Base-by-base conservation (phyloP, 2,113 vertebrate species). In the Silurus asotus region DNA sequence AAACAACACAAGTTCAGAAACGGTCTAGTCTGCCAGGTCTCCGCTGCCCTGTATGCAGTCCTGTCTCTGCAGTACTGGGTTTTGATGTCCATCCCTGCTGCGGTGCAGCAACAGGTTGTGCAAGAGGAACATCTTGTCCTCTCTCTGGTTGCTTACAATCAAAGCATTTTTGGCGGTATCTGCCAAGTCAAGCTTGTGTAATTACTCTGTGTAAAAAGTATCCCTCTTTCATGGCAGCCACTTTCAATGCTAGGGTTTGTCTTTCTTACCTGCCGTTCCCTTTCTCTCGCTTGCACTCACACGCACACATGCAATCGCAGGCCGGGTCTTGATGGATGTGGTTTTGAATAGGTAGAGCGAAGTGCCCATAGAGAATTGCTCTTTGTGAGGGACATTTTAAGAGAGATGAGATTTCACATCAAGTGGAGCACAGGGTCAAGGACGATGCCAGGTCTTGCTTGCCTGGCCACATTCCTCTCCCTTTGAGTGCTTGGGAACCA, bases 341-440 rank as follows among this genome's bases (percentile, higher is more conserved):
- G 84, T 86, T 88, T 87, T 83, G 75, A 88, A 85, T 89, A 86
- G 87, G 86, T 58, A 76, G 48, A 88, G 62, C 74, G 82, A 25
- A 76, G 84, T 70, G 59, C 67, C 86, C 69, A 19, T 84, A 72
- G 88, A 89, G 86, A 88, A 81, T 84, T 88, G 53, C 84, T 81
- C 88, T 88, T 89, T 89, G 88, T 86, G 37, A 62, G 62, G 45
- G 61, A 69, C 84, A 88, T 88, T 85, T 84, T 49, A 84, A 84
- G 84, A 77, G 84, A 88, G 86, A 88, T 88, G 87, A 78, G 88
- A 86, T 87, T 88, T 89, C 86, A 82, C 86, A 86, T 88, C 81
- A 49, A 86, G 61, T 67, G 53, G 81, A 88, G 75, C 84, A 37
- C 81, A 28, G 23, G 49, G 61, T 58, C 56, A 65, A 15, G 70